phyloP scores from a whole-genome alignment of 2,797 vertebrate genomes.

The Gobio occitaniae region DNA sequence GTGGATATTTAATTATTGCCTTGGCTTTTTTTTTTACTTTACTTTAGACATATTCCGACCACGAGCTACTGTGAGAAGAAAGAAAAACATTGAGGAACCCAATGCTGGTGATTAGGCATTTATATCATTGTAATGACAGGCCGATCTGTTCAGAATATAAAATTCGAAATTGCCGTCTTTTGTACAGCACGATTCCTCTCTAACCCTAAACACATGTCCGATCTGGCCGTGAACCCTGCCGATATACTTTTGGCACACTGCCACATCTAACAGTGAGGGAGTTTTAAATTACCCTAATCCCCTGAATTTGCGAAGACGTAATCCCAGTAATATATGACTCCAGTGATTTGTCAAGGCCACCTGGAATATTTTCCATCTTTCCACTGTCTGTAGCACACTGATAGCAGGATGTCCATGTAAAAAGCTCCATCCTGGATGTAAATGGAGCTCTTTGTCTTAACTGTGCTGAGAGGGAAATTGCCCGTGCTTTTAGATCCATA shows the following conservation, averaged over 20 bases:
- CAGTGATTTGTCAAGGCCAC: slow-evolving; percentile 53
- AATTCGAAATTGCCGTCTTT: slow-evolving; percentile 36
- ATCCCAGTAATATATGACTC: slow-evolving; percentile 54
- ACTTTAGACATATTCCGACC: not conserved
- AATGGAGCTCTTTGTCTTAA: slow-evolving; percentile 53
- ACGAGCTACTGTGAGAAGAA: not conserved
- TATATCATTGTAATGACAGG: slow-evolving; percentile 34
- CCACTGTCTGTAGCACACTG: slow-evolving; percentile 35
- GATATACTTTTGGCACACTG: slow-evolving; percentile 42
- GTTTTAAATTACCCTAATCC: slow-evolving; percentile 60
- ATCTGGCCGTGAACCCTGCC: slow-evolving; percentile 43
- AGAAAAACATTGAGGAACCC: not conserved
- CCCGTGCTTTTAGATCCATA: slow-evolving; percentile 27
- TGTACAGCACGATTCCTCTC: slow-evolving; percentile 20
- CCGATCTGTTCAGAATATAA: slow-evolving; percentile 35
- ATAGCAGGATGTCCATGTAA: slow-evolving; percentile 45
- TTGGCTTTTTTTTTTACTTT: not conserved
- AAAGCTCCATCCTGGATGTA: slow-evolving; percentile 25
- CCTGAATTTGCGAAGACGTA: slow-evolving; percentile 50
- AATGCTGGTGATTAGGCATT: slow-evolving; percentile 10
- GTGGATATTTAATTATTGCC: slow-evolving; percentile 13
- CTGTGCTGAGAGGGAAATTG: slow-evolving; percentile 37
- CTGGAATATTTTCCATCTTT: slow-evolving; percentile 42
- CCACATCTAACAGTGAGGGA: slow-evolving; percentile 51
- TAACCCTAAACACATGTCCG: slow-evolving; percentile 51